phyloP scores from a whole-genome alignment of 1,140 invertebrate species.

The Aphis craccivora region DNA sequence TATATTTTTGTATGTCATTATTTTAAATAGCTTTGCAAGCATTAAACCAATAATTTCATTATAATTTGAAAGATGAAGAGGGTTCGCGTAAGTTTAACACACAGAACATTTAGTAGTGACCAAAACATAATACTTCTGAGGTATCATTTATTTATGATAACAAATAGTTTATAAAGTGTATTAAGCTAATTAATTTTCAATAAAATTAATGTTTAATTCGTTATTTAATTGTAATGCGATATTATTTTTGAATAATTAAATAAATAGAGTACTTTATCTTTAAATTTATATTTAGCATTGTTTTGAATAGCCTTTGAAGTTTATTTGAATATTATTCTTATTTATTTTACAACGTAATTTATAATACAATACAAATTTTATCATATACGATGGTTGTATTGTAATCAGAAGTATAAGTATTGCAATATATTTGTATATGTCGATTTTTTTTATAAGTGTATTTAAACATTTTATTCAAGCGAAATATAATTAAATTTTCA shows the following conservation, averaged over 20 bases:
- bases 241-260: background rate
- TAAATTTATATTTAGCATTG: background rate
- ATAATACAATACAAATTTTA: background rate
- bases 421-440: too few relatives aligned
- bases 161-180: background rate
- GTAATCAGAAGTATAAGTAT: too few relatives aligned
- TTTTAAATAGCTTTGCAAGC: background rate
- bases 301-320: background rate
- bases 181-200: background rate
- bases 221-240: background rate
- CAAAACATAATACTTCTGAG: background rate
- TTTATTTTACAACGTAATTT: background rate
- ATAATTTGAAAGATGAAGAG: background rate
- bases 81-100: background rate
- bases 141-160: background rate
- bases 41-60: background rate
- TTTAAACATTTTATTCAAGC: background rate
- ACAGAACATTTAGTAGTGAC: background rate
- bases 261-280: background rate
- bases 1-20: background rate
- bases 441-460: background rate
- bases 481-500: background rate
- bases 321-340: background rate
- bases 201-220: background rate
- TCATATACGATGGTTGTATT: background rate